Percentiles rank a stretch among this genome's conserved stretches.
Conservation (phyloP, 1,140 invertebrate species). For the Zaprionus kolodkinae region DNA sequence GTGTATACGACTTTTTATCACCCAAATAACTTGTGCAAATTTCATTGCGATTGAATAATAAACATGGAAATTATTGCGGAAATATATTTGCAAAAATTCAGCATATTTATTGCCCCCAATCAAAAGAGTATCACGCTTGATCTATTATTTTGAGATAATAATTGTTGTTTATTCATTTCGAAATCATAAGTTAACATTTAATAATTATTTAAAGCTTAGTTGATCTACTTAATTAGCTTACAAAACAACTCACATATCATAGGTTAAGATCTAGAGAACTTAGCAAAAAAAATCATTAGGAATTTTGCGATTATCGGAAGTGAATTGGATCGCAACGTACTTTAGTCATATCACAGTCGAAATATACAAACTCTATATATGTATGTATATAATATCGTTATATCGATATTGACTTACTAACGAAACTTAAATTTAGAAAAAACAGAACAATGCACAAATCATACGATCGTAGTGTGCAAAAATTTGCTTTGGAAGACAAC, state of each 20-base stretch:
- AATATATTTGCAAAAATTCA: no score
- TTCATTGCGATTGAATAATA: no score
- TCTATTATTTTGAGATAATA: constrained; percentile 15
- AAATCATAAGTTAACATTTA: constrained; percentile 72
- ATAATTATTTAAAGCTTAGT: constrained; percentile 78
- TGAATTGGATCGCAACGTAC: constrained; percentile 51
- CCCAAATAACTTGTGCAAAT: no score
- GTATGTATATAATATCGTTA: constrained; percentile 44
- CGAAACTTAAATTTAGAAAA: constrained; percentile 59
- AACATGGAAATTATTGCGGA: no score
- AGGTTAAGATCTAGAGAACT: constrained; percentile 34
- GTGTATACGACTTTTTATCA: no score
- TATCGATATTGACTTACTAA: constrained; percentile 32
- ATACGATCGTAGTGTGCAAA: constrained; percentile 33
- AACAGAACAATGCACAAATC: constrained; percentile 45
- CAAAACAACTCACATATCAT: constrained; percentile 12
- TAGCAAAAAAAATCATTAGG: constrained; percentile 62
- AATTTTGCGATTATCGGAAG: constrained; percentile 43
- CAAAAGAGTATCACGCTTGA: no score
- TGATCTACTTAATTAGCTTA: constrained; percentile 40
- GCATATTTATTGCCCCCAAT: no score
- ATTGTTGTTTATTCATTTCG: constrained; percentile 54
- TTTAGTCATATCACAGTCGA: constrained; percentile 72
- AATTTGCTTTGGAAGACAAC: constrained; percentile 80
- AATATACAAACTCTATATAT: constrained; percentile 42